Conservation (phyloP, 1,140 invertebrate genomes). For the Geopemphigus sp. region DNA sequence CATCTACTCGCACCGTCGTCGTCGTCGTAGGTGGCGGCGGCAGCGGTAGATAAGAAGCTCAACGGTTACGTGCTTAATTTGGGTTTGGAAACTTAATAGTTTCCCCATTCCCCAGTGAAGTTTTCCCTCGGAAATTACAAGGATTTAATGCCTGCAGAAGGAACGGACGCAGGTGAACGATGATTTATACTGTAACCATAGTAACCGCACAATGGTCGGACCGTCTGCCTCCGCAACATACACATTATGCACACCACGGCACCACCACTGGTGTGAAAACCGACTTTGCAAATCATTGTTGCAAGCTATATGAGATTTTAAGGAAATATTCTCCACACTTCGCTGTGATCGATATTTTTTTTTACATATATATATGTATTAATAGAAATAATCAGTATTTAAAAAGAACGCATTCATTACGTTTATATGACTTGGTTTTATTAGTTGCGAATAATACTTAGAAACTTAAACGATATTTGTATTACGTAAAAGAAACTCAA, state of each 20-base stretch:
- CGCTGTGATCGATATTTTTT: too few species aligned
- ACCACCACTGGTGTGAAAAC: background rate
- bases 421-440: too few species aligned
- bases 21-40: background rate
- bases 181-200: constrained; percentile 46
- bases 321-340: too few species aligned
- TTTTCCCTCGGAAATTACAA: constrained; percentile 49
- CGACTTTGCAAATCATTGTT: too few species aligned
- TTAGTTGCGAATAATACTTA: too few species aligned
- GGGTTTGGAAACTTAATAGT: constrained; percentile 49
- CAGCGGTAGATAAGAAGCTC: constrained; percentile 42
- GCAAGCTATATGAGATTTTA: too few species aligned
- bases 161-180: constrained; percentile 49
- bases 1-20: too few species aligned
- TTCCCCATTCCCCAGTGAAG: constrained; percentile 28
- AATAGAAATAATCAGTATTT: too few species aligned
- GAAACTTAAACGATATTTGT: too few species aligned
- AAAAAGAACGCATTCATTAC: too few species aligned
- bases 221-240: constrained; percentile 1
- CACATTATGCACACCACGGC: background rate
- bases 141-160: constrained; percentile 39
- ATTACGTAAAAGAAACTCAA: too few species aligned
- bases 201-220: constrained; percentile 33
- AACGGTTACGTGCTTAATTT: constrained; percentile 48
- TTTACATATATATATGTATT: too few species aligned